These are phyloP conservation scores for Paramormyrops kingsleyae DNA, from an alignment of 2,113 vertebrate species.

Conservation along the genomic window DNA sequence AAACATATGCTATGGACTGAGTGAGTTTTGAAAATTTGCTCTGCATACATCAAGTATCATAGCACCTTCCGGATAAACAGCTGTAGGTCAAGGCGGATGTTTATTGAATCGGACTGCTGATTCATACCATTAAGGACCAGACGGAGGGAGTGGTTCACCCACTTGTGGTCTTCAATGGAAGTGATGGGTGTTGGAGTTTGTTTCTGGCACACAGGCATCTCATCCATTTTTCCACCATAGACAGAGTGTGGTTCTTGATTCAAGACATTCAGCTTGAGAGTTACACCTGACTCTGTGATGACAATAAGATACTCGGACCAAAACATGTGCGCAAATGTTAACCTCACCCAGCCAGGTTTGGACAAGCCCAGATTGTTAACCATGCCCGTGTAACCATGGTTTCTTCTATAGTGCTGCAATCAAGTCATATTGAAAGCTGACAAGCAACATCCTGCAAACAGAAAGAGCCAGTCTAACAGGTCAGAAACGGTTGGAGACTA, in stretches of 20 bases:
- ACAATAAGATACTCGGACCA: neutral
- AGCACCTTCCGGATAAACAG: neutral
- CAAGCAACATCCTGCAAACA: neutral
- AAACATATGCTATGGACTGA: neutral
- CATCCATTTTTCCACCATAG: neutral
- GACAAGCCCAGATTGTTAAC: neutral
- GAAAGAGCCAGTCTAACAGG: neutral
- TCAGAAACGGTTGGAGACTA: neutral
- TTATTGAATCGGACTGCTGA: neutral
- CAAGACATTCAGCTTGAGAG: neutral
- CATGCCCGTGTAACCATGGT: neutral
- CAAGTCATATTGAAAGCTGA: neutral
- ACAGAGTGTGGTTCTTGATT: neutral
- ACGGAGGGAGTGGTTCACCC: neutral
- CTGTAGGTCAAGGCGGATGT: neutral
- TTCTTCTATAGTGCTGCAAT: neutral
- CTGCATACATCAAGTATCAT: neutral
- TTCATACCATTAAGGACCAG: neutral
- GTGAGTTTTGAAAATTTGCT: neutral
- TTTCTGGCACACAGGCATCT: neutral
- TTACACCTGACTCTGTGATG: neutral
- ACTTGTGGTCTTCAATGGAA: neutral
- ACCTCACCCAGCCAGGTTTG: neutral
- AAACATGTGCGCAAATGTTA: neutral
- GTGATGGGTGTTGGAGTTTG: neutral